Evolutionary conservation across 2,113 vertebrate genomes (phyloP).

Genomic region (Rhinichthys klamathensis): DNA sequence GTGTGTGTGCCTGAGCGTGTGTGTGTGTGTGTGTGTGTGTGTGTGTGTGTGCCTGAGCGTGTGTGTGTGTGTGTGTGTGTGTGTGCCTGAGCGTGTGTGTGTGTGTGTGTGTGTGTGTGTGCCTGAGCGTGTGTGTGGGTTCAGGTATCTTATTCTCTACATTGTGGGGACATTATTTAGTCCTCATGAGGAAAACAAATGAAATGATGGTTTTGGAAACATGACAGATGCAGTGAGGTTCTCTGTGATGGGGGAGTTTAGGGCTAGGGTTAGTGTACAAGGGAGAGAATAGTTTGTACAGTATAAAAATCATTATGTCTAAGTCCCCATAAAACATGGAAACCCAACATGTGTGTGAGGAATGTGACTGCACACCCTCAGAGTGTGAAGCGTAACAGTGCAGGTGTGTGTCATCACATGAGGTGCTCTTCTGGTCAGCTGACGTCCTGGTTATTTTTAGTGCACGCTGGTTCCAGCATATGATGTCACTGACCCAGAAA

Average conservation of each 20-base stretch:
- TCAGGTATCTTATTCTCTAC: too few relatives aligned
- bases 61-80: too few relatives aligned
- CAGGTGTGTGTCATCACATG: conserved; percentile 34
- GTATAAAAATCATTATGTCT: neutral
- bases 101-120: too few relatives aligned
- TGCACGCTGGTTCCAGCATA: conserved; percentile 8
- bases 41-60: neutral
- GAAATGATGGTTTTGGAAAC: neutral
- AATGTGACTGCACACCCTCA: neutral
- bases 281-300: neutral
- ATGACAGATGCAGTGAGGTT: neutral
- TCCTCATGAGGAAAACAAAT: neutral
- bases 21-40: neutral
- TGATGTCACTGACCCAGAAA: conserved; percentile 51
- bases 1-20: neutral
- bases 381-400: neutral
- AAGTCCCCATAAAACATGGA: neutral
- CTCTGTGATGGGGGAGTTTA: neutral
- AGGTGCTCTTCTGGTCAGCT: neutral
- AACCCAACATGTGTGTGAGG: neutral
- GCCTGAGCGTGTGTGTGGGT: too few relatives aligned
- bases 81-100: too few relatives aligned
- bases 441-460: conserved; percentile 51
- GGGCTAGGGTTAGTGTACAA: neutral
- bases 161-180: neutral